A percentile compares a stretch with the other conserved stretches of the same genome.
Conservation (phyloP, 2,888 invertebrate genomes). For the Amiota mariae region DNA sequence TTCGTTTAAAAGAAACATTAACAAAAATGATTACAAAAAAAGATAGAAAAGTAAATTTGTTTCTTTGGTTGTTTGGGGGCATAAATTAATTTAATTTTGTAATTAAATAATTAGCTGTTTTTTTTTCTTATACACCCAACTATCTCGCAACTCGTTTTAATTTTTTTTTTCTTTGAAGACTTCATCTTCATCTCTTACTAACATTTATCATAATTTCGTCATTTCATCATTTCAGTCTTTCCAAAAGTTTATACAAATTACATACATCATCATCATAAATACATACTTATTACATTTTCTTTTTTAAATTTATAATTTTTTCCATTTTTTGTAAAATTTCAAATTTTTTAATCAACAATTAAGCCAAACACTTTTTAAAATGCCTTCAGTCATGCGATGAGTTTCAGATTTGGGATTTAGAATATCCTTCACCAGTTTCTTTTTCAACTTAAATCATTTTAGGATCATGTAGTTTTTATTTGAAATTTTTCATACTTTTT, state of each 20-base stretch:
- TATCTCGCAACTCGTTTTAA: too few species aligned
- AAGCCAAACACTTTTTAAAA: too few species aligned
- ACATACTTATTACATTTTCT: conserved; percentile 13
- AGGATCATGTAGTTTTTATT: neutral
- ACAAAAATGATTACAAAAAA: conserved; percentile 16
- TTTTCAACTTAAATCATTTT: too few species aligned
- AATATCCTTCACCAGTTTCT: too few species aligned
- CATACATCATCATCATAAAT: neutral
- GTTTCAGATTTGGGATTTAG: too few species aligned
- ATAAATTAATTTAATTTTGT: neutral
- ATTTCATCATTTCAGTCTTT: conserved; percentile 35
- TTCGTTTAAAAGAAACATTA: conserved; percentile 37
- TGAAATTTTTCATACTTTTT: neutral
- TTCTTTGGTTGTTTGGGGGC: conserved; percentile 3
- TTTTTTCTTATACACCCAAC: neutral
- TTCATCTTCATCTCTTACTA: neutral
- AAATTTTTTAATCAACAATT: too few species aligned
- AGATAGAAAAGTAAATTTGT: conserved; percentile 6
- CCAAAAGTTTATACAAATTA: conserved; percentile 31
- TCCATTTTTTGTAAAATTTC: neutral
- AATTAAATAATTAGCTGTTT: too few species aligned
- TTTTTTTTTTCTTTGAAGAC: too few species aligned
- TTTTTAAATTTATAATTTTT: neutral
- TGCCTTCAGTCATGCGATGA: too few species aligned
- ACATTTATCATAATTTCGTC: conserved; percentile 26